These are phyloP conservation scores for Anthopleura xanthogrammica DNA, from an alignment of 92 coral and sea anemone species.

Conservation along the genomic window DNA sequence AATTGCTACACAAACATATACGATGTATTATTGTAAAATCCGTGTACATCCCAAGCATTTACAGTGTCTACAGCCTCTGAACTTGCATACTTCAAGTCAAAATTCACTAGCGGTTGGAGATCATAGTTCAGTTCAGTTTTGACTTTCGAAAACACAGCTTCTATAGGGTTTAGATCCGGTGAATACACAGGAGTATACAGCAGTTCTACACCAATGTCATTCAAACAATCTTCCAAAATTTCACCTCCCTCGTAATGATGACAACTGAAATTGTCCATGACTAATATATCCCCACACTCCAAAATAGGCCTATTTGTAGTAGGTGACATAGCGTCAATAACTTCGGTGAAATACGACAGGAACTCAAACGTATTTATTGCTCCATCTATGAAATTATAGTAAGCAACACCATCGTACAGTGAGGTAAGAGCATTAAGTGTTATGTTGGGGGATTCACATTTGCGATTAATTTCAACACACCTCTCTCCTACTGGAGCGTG, in stretches of 20 bases:
- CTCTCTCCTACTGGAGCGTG: conserved; percentile 39
- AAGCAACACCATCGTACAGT: conserved; percentile 33
- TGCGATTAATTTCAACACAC: conserved; percentile 40
- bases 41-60: too few species aligned
- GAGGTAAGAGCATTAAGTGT: conserved; percentile 35
- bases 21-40: too few species aligned
- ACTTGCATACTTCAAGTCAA: too few species aligned
- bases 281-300: conserved; percentile 42
- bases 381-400: conserved; percentile 39
- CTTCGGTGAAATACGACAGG: conserved; percentile 26
- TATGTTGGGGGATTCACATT: conserved; percentile 31
- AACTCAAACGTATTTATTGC: conserved; percentile 38
- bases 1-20: too few species aligned
- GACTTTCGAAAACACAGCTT: conserved; percentile 44
- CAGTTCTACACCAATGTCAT: conserved; percentile 45
- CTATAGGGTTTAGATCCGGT: conserved; percentile 48
- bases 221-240: conserved; percentile 40
- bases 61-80: too few species aligned
- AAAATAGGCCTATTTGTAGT: conserved; percentile 23
- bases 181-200: conserved; percentile 54
- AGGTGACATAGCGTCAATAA: conserved; percentile 1
- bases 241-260: conserved; percentile 63
- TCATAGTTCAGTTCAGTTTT: conserved; percentile 34
- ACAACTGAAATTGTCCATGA: conserved; percentile 53
- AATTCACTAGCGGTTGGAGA: too few species aligned